A percentile compares a stretch with the other conserved stretches of the same genome.
These are phyloP conservation scores for Congeria kusceri DNA, from an alignment of 2,888 invertebrate genomes.

Conservation along the genomic window DNA sequence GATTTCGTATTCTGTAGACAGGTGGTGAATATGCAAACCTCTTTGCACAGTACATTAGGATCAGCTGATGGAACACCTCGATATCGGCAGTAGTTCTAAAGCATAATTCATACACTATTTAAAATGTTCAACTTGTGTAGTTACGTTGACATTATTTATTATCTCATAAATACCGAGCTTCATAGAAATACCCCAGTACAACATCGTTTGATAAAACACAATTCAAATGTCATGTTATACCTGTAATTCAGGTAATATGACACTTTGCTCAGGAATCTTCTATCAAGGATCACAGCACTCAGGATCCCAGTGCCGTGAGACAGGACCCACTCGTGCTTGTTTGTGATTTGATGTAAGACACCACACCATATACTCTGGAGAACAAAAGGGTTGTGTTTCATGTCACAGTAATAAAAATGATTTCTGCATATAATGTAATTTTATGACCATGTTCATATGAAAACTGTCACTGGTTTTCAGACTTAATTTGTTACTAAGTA, in stretches of 20 bases:
- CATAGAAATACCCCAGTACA: too few species aligned
- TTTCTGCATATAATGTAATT: too few species aligned
- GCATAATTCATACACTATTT: too few species aligned
- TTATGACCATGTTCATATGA: too few species aligned
- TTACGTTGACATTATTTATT: background rate
- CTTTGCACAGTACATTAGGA: constrained; percentile 27
- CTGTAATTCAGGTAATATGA: constrained; percentile 17
- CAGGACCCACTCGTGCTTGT: constrained; percentile 34
- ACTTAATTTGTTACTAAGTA: too few species aligned
- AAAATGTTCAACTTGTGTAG: too few species aligned
- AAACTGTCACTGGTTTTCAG: too few species aligned
- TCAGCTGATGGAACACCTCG: constrained; percentile 24
- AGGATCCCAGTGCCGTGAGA: constrained; percentile 17
- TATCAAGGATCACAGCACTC: constrained; percentile 22
- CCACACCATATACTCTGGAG: constrained; percentile 41
- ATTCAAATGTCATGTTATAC: too few species aligned
- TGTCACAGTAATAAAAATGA: too few species aligned
- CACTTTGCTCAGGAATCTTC: constrained; percentile 12
- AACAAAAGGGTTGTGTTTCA: too few species aligned
- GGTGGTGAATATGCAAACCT: constrained; percentile 19
- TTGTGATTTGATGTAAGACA: constrained; percentile 38
- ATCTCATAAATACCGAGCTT: too few species aligned
- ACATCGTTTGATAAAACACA: too few species aligned
- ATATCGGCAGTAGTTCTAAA: constrained; percentile 24
- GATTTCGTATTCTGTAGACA: constrained; percentile 21